Evolutionary conservation across 2,888 invertebrate species (phyloP), one percentile per base, ranked within the genome.

Genomic region (Endomychus coccineus): DNA sequence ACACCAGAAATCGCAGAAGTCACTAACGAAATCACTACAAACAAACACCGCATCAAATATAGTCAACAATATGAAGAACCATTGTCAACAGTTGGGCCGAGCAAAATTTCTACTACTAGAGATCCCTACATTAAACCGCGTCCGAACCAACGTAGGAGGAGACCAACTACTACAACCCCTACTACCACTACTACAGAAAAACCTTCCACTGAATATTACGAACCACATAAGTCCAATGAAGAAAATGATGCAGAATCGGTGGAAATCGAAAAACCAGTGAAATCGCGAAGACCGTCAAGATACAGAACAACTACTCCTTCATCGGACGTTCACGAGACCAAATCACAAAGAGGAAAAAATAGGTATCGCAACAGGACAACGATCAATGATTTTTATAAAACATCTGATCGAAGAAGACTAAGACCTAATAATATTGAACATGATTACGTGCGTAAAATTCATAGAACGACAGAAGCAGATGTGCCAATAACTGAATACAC

Each of bases 101-200:
- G 54, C 32, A 54, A 56, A 38, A 52, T 54, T 7, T 51, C 55
- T 14, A 54, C 54, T 2, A 43, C 22, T n/a, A n/a, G n/a, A n/a
- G n/a, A n/a, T n/a, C n/a, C 27, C 33, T 4, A 17, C 19, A 11
- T 14, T 24, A 3, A 27, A 38, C 16, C 17, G 33, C 38, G 40
- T 23, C 40, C 43, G 21, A 43, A 49, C 10, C 34, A 37, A 27
- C 43, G 50, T 25, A 40, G 52, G 34, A 42, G 51, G 16, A 41
- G 49, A 30, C 47, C 48, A 3, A 23, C 32, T 5, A 40, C 44
- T 27, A 39, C 50, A 30, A n/a, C n/a, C n/a, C n/a, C n/a, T n/a
- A 27, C 17, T 4, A 27, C 24, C 1, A 45, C 49, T n/a, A 47
- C 46, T 5, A 44, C 49, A 4, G 46, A 46, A 44, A 37, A 43